Evolutionary conservation across 2,797 vertebrate genomes (phyloP), one percentile per base, ranked within the genome.

Genomic region (Acrossocheilus wenchowensis): DNA sequence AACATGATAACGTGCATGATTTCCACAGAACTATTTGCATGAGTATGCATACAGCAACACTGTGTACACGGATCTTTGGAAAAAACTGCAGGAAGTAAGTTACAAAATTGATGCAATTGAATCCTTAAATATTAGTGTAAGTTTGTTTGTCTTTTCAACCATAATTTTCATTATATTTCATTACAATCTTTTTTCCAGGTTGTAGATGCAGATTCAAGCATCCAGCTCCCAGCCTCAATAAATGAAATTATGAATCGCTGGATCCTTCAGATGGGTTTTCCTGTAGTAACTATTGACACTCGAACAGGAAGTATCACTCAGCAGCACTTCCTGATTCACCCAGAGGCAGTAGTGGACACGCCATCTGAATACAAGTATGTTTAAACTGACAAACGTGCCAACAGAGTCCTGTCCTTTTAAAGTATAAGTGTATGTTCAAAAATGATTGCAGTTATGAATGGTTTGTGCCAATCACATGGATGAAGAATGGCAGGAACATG

Each of bases 191-290:
- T 86, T 80, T 9, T 26, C 91, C 91, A 98, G 98, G 97, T 94
- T 0, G 96, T 96, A 23, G 0, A 68, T 0, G 3, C 1, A 0
- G 88, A 84, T 1, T 0, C 43, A 19, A 2, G 0, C 0, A 0
- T 95, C 7, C 0, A 0, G 0, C 92, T 98, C 75, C 97, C 97
- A 0, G 0, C 0, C 60, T 12, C 0, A 0, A 90, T 99, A 87
- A 80, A 91, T 0, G 0, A 39, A n/a, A 98, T 99, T 90, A 99
- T 99, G 98, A 95, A 97, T 84, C 95, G 94, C 81, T 99, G 98
- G 98, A 97, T 91, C 0, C 96, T 97, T 52, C 98, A 99, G 92
- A 99, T 98, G 97, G 98, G 98, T 87, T 99, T 97, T 90, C 98
- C 98, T 0, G 89, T 98, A 79, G 91, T 99, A 82, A 97, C 95